Evolutionary conservation across 2,888 invertebrate species (phyloP).

Genomic region (Galerucella calmariensis): DNA sequence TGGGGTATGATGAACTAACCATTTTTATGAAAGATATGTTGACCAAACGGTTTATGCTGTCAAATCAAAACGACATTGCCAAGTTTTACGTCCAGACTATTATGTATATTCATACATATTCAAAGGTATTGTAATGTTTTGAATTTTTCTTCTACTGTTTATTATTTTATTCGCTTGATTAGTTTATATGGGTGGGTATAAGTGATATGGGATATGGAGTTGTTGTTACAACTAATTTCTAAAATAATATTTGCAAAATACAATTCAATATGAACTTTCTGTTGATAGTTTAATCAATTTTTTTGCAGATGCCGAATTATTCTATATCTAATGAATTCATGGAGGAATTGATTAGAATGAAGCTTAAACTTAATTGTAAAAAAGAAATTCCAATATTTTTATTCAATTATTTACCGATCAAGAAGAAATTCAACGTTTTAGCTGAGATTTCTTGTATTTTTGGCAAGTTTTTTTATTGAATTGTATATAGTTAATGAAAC

Average conservation of each 20-base stretch:
- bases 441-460: conserved; percentile 47
- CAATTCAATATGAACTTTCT: too few relatives aligned
- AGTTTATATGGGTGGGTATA: too few relatives aligned
- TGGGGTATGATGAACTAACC: conserved; percentile 45
- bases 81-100: conserved; percentile 47
- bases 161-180: too few relatives aligned
- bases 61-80: conserved; percentile 50
- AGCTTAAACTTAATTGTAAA: conserved; percentile 38
- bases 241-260: too few relatives aligned
- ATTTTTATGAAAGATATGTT: conserved; percentile 48
- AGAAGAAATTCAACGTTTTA: conserved; percentile 48
- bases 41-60: conserved; percentile 47
- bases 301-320: conserved; percentile 39
- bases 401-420: conserved; percentile 46
- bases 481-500: not conserved
- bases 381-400: conserved; percentile 43
- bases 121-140: conserved; percentile 38
- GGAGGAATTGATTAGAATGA: conserved; percentile 36
- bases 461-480: conserved; percentile 40
- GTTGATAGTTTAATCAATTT: not conserved
- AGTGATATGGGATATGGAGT: too few relatives aligned
- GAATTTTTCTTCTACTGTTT: too few relatives aligned
- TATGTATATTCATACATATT: conserved; percentile 46
- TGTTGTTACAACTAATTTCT: too few relatives aligned
- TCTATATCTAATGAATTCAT: conserved; percentile 38